phyloP scores from a whole-genome alignment of 2,888 invertebrate genomes.

The Noctuana brunneofusca region DNA sequence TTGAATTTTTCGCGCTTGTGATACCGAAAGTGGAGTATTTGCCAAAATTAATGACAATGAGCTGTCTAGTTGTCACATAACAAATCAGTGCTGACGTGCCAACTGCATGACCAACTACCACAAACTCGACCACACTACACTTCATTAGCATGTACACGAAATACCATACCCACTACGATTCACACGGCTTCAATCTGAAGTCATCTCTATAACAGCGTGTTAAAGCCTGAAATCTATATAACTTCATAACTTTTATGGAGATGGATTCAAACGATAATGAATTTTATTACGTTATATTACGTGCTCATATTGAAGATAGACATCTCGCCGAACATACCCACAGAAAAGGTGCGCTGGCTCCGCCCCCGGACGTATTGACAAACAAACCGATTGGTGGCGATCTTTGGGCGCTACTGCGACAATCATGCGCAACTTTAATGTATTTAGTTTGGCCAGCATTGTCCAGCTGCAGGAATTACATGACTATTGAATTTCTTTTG shows the following conservation, averaged over 20 bases:
- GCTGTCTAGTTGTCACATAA: slow-evolving; percentile 60
- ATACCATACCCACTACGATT: slow-evolving; percentile 63
- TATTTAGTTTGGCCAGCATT: slow-evolving; percentile 43
- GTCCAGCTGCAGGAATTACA: slow-evolving; percentile 50
- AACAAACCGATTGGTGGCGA: slow-evolving; percentile 72
- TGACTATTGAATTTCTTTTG: not conserved
- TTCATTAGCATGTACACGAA: slow-evolving; percentile 77
- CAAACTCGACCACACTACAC: slow-evolving; percentile 75
- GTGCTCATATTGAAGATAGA: slow-evolving; percentile 44
- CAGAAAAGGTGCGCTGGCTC: slow-evolving; percentile 53
- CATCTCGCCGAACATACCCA: slow-evolving; percentile 37
- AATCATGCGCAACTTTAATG: slow-evolving; percentile 73
- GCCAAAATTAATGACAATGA: slow-evolving; percentile 35
- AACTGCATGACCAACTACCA: slow-evolving; percentile 76
- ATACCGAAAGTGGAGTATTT: slow-evolving; percentile 1
- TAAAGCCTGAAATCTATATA: slow-evolving; percentile 52
- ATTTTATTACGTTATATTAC: slow-evolving; percentile 42
- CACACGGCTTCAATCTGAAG: slow-evolving; percentile 44
- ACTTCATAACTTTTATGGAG: slow-evolving; percentile 37
- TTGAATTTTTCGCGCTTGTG: not conserved
- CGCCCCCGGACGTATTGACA: slow-evolving; percentile 69
- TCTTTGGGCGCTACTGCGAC: slow-evolving; percentile 54
- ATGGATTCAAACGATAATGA: slow-evolving; percentile 41
- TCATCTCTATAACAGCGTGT: slow-evolving; percentile 44
- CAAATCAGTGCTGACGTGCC: slow-evolving; percentile 75